A percentile compares a stretch with the other conserved stretches of the same genome.
Conservation (phyloP, 2,888 invertebrate genomes). For the Lycocerus yunnanus region DNA sequence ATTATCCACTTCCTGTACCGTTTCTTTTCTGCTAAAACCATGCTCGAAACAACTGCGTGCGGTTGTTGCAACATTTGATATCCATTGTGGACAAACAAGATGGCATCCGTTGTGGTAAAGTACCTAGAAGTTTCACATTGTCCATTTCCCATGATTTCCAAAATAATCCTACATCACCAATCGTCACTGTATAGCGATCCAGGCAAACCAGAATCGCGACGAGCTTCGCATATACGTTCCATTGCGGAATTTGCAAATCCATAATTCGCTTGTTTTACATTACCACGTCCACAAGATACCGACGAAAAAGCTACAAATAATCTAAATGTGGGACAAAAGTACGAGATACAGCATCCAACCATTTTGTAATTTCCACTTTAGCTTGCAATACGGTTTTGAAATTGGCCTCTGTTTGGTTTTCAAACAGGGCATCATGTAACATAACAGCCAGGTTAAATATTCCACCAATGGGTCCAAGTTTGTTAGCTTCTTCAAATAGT, state of each 20-base stretch:
- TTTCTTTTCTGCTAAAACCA: slow-evolving; percentile 88
- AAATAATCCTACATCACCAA: slow-evolving; percentile 96
- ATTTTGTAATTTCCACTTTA: slow-evolving; percentile 83
- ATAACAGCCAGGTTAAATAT: slow-evolving; percentile 96
- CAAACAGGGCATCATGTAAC: slow-evolving; percentile 83
- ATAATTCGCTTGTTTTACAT: slow-evolving; percentile 96
- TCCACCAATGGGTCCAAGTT: slow-evolving; percentile 76
- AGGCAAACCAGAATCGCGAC: slow-evolving; percentile 83
- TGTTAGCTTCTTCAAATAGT: slow-evolving; percentile 66
- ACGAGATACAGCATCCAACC: slow-evolving; percentile 81
- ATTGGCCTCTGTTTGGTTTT: slow-evolving; percentile 80
- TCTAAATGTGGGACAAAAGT: slow-evolving; percentile 79
- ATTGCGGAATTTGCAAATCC: slow-evolving; percentile 96
- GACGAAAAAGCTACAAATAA: slow-evolving; percentile 95
- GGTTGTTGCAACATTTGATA: slow-evolving; percentile 87
- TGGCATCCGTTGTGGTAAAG: slow-evolving; percentile 93
- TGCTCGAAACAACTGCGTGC: slow-evolving; percentile 77
- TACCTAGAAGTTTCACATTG: slow-evolving; percentile 92
- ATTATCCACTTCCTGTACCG: slow-evolving; percentile 58
- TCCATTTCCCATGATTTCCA: slow-evolving; percentile 89
- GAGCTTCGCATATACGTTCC: slow-evolving; percentile 91
- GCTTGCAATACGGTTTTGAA: slow-evolving; percentile 82
- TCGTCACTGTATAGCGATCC: slow-evolving; percentile 96
- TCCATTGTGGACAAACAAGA: slow-evolving; percentile 91
- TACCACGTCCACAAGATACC: slow-evolving; percentile 95